Evolutionary conservation across 2,888 invertebrate species (phyloP).

Genomic region (Ormyrus rosae): DNA sequence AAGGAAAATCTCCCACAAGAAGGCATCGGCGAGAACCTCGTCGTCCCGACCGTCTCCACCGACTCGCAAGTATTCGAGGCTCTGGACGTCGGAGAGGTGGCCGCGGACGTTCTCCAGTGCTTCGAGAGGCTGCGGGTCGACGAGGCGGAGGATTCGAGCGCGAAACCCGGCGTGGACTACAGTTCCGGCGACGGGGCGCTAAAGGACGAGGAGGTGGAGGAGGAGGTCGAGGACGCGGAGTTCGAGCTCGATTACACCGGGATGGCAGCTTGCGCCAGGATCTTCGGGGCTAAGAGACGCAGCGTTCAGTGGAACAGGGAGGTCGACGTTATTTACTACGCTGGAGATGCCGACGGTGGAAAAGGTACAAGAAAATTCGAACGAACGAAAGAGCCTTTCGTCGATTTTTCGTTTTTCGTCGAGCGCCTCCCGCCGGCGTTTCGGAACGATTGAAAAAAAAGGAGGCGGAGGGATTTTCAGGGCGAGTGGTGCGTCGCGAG

Average conservation of each 20-base stretch:
- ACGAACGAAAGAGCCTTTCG: background rate
- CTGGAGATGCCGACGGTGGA: constrained; percentile 74
- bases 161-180: constrained; percentile 30
- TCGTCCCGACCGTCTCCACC: too few species aligned
- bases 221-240: background rate
- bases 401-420: background rate
- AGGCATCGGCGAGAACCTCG: too few species aligned
- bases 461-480: constrained; percentile 1
- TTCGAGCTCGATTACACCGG: constrained; percentile 14
- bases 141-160: background rate
- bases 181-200: constrained; percentile 38
- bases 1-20: too few species aligned
- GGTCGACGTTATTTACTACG: constrained; percentile 81
- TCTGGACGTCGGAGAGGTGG: background rate
- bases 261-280: constrained; percentile 28
- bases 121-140: constrained; percentile 36
- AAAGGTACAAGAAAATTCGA: constrained; percentile 47
- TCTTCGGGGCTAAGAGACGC: constrained; percentile 34
- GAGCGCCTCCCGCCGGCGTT: background rate
- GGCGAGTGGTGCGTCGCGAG: constrained; percentile 75
- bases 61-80: too few species aligned
- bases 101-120: constrained; percentile 18
- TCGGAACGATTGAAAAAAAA: too few species aligned
- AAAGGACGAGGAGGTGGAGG: background rate
- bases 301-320: constrained; percentile 75